Conservation (phyloP, 2,113 vertebrate genomes). For the Halcyon senegalensis region DNA sequence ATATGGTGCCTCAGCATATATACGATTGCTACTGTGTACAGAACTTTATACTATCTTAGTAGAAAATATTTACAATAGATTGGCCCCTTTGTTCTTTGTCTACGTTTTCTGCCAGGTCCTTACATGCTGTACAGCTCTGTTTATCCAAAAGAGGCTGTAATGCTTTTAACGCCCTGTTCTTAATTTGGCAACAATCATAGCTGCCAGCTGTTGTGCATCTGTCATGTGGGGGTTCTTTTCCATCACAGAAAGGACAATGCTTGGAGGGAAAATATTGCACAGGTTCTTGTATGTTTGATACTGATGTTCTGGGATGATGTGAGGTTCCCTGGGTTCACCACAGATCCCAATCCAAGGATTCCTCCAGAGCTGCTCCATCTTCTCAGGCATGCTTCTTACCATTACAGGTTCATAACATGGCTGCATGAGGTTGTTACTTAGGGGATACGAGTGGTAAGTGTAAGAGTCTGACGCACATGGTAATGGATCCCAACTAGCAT, state of each 20-base stretch:
- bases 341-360: constrained; percentile 90
- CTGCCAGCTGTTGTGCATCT: constrained; percentile 95
- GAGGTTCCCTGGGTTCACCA: constrained; percentile 87
- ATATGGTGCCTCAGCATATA: constrained; percentile 51
- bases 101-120: not conserved
- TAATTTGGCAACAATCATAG: constrained; percentile 94
- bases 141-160: constrained; percentile 1
- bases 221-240: constrained; percentile 97
- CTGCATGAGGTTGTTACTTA: constrained; percentile 92
- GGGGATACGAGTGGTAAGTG: constrained; percentile 88
- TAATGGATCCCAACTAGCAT: constrained; percentile 96
- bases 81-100: constrained; percentile 24
- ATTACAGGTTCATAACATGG: constrained; percentile 95
- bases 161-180: constrained; percentile 85
- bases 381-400: constrained; percentile 98
- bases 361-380: constrained; percentile 98
- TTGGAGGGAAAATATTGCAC: constrained; percentile 97
- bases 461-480: constrained; percentile 89
- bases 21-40: constrained; percentile 65
- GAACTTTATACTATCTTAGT: constrained; percentile 33
- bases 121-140: not conserved
- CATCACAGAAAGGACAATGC: constrained; percentile 95
- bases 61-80: constrained; percentile 62
- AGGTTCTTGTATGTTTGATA: constrained; percentile 98
- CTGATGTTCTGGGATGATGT: constrained; percentile 93